Percentiles rank a stretch among this genome's conserved stretches.
Evolutionary conservation across 2,797 vertebrate genomes (phyloP).

Genomic region (Coccyzus lansbergi): DNA sequence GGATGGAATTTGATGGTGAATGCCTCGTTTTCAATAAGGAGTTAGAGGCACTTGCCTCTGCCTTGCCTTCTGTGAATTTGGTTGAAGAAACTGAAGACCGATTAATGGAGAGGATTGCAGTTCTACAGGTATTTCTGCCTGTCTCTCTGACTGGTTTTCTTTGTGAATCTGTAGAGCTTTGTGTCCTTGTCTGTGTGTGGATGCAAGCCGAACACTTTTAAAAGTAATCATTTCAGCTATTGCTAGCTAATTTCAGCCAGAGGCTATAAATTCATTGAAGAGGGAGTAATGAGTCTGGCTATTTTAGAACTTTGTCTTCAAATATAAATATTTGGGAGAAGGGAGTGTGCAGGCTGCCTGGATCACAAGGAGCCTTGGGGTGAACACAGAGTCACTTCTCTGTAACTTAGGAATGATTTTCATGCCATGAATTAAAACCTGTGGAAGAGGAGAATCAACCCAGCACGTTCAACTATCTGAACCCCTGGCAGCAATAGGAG

Average conservation of each 20-base stretch:
- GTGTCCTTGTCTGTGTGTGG: not conserved
- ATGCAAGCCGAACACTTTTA: not conserved
- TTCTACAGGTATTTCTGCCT: slow-evolving; percentile 81
- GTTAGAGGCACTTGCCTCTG: slow-evolving; percentile 76
- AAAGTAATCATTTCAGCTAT: not conserved
- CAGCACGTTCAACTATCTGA: not conserved
- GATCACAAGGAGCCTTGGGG: not conserved
- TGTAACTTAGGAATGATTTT: not conserved
- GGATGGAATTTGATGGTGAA: slow-evolving; percentile 85
- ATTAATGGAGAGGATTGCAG: slow-evolving; percentile 75
- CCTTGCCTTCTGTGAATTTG: slow-evolving; percentile 77
- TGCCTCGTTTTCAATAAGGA: slow-evolving; percentile 77
- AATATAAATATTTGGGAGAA: not conserved
- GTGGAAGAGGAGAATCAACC: not conserved
- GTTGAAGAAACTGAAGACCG: slow-evolving; percentile 82
- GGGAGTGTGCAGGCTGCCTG: not conserved
- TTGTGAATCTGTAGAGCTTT: not conserved
- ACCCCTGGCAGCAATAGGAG: not conserved
- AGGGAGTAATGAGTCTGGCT: not conserved
- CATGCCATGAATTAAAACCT: not conserved
- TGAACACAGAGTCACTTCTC: not conserved
- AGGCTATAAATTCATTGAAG: not conserved
- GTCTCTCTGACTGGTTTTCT: not conserved
- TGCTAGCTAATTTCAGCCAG: not conserved
- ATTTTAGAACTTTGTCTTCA: not conserved